phyloP scores from a whole-genome alignment of 1,140 invertebrate genomes.

The Ceratina australensis region DNA sequence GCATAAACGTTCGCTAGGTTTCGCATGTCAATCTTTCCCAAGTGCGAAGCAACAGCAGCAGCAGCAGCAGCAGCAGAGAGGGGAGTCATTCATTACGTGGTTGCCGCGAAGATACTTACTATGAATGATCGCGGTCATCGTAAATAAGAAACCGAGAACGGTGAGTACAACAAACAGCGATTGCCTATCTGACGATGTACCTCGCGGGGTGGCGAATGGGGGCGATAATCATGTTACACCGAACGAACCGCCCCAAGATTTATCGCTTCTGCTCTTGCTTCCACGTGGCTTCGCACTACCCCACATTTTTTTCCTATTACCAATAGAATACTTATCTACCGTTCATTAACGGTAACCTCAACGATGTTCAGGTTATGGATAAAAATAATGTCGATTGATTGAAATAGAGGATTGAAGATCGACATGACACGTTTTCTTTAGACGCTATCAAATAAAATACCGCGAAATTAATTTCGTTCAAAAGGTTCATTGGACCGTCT shows the following conservation, averaged over 20 bases:
- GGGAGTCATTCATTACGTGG: conserved; percentile 55
- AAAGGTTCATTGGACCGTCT: no score
- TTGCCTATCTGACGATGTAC: conserved; percentile 44
- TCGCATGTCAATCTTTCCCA: background rate
- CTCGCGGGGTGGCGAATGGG: conserved; percentile 51
- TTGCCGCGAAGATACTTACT: conserved; percentile 56
- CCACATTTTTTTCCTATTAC: background rate
- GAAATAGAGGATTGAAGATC: no score
- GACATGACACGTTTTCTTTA: no score
- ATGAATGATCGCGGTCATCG: conserved; percentile 51
- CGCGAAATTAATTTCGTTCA: no score
- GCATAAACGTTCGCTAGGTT: background rate
- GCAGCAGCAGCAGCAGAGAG: no score
- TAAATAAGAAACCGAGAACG: conserved; percentile 56
- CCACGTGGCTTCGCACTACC: conserved; percentile 5
- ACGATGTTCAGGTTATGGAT: no score
- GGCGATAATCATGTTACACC: conserved; percentile 62
- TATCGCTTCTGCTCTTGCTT: conserved; percentile 26
- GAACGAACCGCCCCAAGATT: conserved; percentile 38
- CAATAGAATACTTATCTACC: no score
- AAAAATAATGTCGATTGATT: no score
- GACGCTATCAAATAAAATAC: no score
- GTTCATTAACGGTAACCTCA: no score
- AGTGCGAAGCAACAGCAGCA: no score
- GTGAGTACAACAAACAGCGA: conserved; percentile 45